These are phyloP conservation scores for Stomatorhinus ivindoensis DNA, from an alignment of 2,113 vertebrate species.

Conservation along the genomic window DNA sequence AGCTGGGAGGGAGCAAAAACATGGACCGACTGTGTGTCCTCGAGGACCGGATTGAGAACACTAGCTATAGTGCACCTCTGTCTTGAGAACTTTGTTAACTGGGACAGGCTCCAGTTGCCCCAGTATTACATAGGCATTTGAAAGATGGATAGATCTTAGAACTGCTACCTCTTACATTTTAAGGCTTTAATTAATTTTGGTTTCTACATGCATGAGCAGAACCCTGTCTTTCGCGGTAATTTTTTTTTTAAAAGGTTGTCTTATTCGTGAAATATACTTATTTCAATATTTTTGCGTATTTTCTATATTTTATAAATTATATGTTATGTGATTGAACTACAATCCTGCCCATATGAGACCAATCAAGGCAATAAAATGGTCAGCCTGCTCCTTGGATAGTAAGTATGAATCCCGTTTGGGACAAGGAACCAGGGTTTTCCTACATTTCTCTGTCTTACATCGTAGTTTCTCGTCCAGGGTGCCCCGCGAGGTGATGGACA, in stretches of 20 bases:
- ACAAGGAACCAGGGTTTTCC: not conserved
- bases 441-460: slow-evolving; percentile 67
- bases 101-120: not conserved
- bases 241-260: not conserved
- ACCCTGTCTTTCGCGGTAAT: not conserved
- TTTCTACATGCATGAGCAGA: not conserved
- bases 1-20: not conserved
- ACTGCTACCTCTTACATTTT: not conserved
- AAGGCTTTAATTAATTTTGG: not conserved
- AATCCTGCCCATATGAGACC: not conserved
- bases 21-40: not conserved
- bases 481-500: slow-evolving; percentile 93
- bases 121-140: not conserved
- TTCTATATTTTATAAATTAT: not conserved
- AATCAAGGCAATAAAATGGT: not conserved
- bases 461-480: slow-evolving; percentile 95
- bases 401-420: not conserved
- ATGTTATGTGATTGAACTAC: not conserved
- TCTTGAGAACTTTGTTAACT: not conserved
- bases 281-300: not conserved
- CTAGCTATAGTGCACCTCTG: not conserved
- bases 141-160: not conserved
- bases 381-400: not conserved
- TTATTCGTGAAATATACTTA: not conserved
- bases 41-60: not conserved